Evolutionary conservation across 2,113 vertebrate species (phyloP), one percentile per base, ranked within the genome.

Genomic region (Hemiprocne comata): DNA sequence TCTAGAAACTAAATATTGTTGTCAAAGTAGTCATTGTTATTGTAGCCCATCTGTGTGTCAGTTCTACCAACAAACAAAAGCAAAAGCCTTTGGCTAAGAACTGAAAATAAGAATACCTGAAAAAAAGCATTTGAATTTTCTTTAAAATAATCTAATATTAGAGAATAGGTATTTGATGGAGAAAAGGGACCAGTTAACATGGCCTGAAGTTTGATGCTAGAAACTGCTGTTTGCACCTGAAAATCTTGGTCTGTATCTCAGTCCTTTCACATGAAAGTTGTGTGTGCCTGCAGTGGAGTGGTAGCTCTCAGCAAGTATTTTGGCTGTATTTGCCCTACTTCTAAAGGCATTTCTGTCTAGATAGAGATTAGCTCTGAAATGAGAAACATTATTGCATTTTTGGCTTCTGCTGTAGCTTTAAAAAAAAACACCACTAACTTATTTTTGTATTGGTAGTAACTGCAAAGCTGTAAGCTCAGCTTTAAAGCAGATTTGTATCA

Each of bases 271-370:
- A 5, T 10, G 29, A 44, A 73, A 87, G 25, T 66, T 77, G 36
- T 28, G 0, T 28, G 11, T 28, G 24, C 19, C 34, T 0, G 0
- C 23, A 51, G 46, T 1, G 1, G 53, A 42, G 13, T 17, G 44
- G 21, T 36, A 70, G 74, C 48, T 73, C n/a, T 77, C n/a, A 28
- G 53, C 33, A 89, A 73, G 33, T 46, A 17, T 82, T 80, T 80
- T 11, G 80, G 13, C 5, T 92, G 1, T 24, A 6, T 72, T 89
- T 89, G 29, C 60, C 64, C 1, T 53, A 4, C 77, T 91, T 87
- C 20, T 42, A 25, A 87, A 24, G 60, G 20, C 16, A 15, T 82
- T 93, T 78, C 16, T 82, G 20, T 34, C 24, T 72, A 62, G 13
- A 10, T 34, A 74, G 60, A 60, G 33, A 13, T 64, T 46, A 70